Base-by-base conservation (phyloP, 2,888 invertebrate genomes). In the Ophion ventricosus region DNA sequence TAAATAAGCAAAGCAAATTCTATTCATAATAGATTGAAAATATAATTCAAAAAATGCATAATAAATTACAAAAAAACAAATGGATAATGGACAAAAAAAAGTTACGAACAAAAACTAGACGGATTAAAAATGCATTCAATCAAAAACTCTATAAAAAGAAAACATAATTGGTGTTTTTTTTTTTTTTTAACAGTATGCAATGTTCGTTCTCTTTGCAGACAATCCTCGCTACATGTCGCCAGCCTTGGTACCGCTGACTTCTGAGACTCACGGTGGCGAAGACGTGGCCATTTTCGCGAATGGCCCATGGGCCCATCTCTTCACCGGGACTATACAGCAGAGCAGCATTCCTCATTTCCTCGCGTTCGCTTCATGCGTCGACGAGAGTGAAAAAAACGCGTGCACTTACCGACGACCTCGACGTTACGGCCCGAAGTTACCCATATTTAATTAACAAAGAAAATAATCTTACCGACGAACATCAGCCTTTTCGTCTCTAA, bases 271-370 rank as follows among this genome's bases (percentile, higher is more conserved):
- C 88, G 97, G 96, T 0, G 97, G 96, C 0, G 97, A 97, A 85
- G 97, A 97, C 92, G 97, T 97, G 0, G 95, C 96, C 0, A 96
- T 97, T 0, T 97, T 95, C 92, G 97, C 97, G 0, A 93, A 93
- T 14, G 98, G 96, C 26, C 97, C 97, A 1, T 96, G 96, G 96
- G 94, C 97, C 0, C 97, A 98, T 90, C 94, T 98, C 0, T 97
- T 98, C 90, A 95, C 96, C 0, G 97, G 97, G 0, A 96, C 95
- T 78, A 96, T 96, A 88, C 97, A 98, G 89, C 97, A 98, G 93
- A 96, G 95, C 92, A 96, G 95, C 89, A 95, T 98, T 64, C 97
- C 97, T 0, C 96, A 97, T 89, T 95, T 96, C 11, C 95, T 96
- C 90, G 96, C 95, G 0, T 97, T 95, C 88, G 97, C 97, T 0